Conservation (phyloP, 2,888 invertebrate genomes). For the Orthosia gothica region DNA sequence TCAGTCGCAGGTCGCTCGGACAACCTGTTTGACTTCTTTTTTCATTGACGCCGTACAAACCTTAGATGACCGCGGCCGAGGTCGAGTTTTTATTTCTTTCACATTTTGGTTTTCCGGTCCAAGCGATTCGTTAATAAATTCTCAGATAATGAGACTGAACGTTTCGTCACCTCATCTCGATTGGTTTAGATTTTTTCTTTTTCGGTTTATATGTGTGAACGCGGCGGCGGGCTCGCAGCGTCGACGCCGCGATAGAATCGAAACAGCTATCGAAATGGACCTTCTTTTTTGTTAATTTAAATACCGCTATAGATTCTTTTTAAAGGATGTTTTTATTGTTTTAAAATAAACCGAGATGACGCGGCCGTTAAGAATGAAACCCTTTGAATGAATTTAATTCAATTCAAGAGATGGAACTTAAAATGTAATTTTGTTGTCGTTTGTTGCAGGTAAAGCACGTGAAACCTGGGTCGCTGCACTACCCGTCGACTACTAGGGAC, state of each 20-base stretch:
- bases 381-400: conserved; percentile 58
- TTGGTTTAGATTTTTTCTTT: conserved; percentile 89
- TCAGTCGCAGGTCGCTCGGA: conserved; percentile 88
- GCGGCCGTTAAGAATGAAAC: conserved; percentile 62
- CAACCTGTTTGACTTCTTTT: conserved; percentile 90
- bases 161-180: conserved; percentile 92
- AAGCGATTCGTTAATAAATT: conserved; percentile 91
- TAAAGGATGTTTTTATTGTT: conserved; percentile 79
- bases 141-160: conserved; percentile 92
- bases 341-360: conserved; percentile 69
- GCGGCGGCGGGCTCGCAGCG: conserved; percentile 85
- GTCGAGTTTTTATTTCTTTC: conserved; percentile 92
- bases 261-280: conserved; percentile 83
- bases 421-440: conserved; percentile 62
- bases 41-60: conserved; percentile 91
- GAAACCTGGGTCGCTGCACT: conserved; percentile 84
- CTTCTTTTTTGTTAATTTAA: conserved; percentile 89
- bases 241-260: conserved; percentile 85
- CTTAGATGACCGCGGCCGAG: conserved; percentile 91
- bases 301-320: conserved; percentile 86
- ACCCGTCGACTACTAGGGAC: conserved; percentile 77
- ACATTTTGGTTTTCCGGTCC: conserved; percentile 91
- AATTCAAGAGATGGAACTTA: conserved; percentile 36
- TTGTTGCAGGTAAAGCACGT: conserved; percentile 90
- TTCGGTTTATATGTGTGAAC: conserved; percentile 89